A percentile compares a stretch with the other conserved stretches of the same genome.
Conservation (phyloP, 1,140 invertebrate species). For the Coptotermes formosanus region DNA sequence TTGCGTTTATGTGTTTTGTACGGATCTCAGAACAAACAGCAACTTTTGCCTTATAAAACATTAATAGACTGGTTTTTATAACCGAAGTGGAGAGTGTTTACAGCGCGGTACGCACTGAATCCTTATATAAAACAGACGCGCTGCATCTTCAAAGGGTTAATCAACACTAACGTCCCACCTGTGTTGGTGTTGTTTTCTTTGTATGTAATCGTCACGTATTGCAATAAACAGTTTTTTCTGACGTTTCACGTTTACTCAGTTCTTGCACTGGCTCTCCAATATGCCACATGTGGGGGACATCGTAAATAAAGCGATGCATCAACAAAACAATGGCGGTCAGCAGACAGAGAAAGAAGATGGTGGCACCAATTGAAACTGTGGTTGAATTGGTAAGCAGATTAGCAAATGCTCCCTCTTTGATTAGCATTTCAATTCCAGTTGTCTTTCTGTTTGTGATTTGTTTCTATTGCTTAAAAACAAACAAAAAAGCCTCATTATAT, state of each 20-base stretch:
- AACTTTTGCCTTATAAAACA: no score
- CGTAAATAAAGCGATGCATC: not conserved
- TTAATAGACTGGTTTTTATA: no score
- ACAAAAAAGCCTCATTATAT: not conserved
- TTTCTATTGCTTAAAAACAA: not conserved
- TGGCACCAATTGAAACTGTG: not conserved
- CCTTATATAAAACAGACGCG: no score
- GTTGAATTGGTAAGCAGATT: not conserved
- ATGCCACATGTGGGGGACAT: not conserved
- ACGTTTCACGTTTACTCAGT: not conserved
- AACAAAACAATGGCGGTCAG: constrained; percentile 6
- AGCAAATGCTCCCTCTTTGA: not conserved
- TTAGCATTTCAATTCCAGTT: constrained; percentile 1
- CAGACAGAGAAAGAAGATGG: not conserved
- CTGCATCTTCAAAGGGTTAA: no score
- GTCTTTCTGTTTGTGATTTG: not conserved
- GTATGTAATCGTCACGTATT: no score
- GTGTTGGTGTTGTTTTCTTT: no score
- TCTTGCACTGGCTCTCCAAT: not conserved
- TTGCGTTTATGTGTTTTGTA: no score
- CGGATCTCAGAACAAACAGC: no score
- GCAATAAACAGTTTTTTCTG: not conserved
- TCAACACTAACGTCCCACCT: no score
- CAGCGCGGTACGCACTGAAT: no score
- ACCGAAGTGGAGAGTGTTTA: no score